Evolutionary conservation across 2,113 vertebrate genomes (phyloP), one percentile per base, ranked within the genome.

Genomic region (Hemibagrus wyckioides): DNA sequence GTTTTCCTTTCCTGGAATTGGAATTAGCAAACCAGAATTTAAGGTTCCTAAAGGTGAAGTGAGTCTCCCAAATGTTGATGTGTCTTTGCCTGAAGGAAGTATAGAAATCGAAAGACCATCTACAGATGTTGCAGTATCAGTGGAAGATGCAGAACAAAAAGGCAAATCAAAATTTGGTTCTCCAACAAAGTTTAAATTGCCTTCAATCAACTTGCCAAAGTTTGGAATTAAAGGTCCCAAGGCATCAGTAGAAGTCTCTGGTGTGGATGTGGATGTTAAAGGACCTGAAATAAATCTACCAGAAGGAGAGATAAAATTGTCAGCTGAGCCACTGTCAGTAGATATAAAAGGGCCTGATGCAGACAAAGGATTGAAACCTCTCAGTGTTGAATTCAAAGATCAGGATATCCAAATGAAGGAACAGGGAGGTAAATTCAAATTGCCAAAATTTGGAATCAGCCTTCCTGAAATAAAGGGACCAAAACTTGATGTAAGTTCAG

Each of bases 1-100:
- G 71, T 91, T 94, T 83, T 91, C 92, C 65, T 59, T 94, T 57
- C 89, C 93, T 0, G 92, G 13, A 82, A 87, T 94, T 91, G 93
- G 93, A 83, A 92, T 94, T 82, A 91, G 92, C 86, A 93, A 92
- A 88, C 57, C 90, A 86, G 93, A 91, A 75, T 56, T 85, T 23
- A 90, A 92, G 59, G 9, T 33, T 25, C 56, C 92, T 85, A 82
- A 91, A 61, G 65, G 28, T 67, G 81, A 90, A 41, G 54, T 86
- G 8, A 76, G 30, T 36, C 85, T 90, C 5, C 86, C 90, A 82
- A 50, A 85, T 50, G 59, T 30, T 79, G 80, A 90, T 44, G 59
- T 85, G 21, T 79, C 82, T 50, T 67, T 88, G 77, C 82, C 87
- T 84, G 90, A 90, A 23, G 85, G 36, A 76, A 92, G 41, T 13